A percentile compares a stretch with the other conserved stretches of the same genome.
phyloP scores from a whole-genome alignment of 2,797 vertebrate species.

The Urosaurus nigricauda region DNA sequence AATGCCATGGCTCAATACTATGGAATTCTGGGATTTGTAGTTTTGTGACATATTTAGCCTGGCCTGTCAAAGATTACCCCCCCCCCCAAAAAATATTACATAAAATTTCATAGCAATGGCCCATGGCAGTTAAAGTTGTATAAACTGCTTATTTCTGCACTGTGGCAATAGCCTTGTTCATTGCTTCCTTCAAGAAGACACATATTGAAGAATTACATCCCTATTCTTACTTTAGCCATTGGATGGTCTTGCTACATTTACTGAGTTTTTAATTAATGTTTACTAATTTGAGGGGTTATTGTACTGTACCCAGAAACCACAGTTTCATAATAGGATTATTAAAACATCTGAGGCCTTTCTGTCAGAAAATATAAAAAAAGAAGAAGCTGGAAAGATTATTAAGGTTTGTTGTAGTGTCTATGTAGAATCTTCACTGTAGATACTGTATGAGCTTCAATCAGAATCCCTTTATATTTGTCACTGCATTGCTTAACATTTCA shows the following conservation, averaged over 20 bases:
- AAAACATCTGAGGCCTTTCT: not conserved
- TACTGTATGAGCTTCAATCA: constrained; percentile 53
- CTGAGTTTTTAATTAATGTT: not conserved
- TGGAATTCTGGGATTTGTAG: too few relatives aligned
- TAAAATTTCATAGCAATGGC: too few relatives aligned
- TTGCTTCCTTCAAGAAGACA: too few relatives aligned
- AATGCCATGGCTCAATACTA: too few relatives aligned
- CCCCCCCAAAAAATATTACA: too few relatives aligned
- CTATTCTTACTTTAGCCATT: not conserved
- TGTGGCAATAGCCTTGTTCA: too few relatives aligned
- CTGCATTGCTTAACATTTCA: constrained; percentile 66
- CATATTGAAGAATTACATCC: too few relatives aligned
- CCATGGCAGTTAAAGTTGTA: too few relatives aligned
- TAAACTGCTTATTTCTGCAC: too few relatives aligned
- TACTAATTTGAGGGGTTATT: not conserved
- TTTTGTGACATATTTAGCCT: too few relatives aligned
- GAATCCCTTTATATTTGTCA: constrained; percentile 68
- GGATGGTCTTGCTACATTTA: not conserved
- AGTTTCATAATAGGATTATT: constrained; percentile 4
- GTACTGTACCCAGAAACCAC: not conserved
- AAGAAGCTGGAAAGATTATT: constrained; percentile 31
- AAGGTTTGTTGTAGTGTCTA: constrained; percentile 52
- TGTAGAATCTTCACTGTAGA: constrained; percentile 10
- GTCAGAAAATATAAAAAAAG: not conserved
- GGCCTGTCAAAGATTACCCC: too few relatives aligned